Conservation (phyloP, 2,113 vertebrate genomes). For the Zosterops japonicus region DNA sequence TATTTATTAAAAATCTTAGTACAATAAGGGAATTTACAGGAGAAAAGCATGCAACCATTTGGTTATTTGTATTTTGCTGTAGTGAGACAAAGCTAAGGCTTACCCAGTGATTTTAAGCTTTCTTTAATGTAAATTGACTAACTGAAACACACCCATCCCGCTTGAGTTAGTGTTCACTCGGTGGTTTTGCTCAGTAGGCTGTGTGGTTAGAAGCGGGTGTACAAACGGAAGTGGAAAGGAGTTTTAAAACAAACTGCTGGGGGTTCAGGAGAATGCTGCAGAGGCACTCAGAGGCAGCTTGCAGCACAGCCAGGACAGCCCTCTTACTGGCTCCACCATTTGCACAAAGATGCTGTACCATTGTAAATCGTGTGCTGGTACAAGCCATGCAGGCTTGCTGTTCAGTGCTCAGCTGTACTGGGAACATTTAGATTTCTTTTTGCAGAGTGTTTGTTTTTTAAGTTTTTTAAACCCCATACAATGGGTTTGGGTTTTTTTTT, state of each 20-base stretch:
- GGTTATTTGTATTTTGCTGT: not conserved
- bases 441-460: not conserved
- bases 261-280: not conserved
- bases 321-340: not conserved
- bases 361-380: not conserved
- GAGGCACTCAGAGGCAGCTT: not conserved
- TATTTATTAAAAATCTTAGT: not conserved
- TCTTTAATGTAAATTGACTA: not conserved
- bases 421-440: not conserved
- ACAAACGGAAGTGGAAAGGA: conserved; percentile 55
- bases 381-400: not conserved
- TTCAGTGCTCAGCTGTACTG: not conserved
- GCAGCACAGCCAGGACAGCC: not conserved
- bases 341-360: not conserved
- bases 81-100: not conserved
- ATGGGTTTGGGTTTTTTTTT: not conserved
- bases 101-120: not conserved
- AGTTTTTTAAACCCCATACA: not conserved
- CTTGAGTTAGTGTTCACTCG: not conserved
- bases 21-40: not conserved
- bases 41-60: not conserved
- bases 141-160: conserved; percentile 7
- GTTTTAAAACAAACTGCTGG: not conserved
- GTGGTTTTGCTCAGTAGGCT: conserved; percentile 35
- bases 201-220: conserved; percentile 40